phyloP scores from a whole-genome alignment of 2,113 vertebrate genomes.

The Elephas maximus region DNA sequence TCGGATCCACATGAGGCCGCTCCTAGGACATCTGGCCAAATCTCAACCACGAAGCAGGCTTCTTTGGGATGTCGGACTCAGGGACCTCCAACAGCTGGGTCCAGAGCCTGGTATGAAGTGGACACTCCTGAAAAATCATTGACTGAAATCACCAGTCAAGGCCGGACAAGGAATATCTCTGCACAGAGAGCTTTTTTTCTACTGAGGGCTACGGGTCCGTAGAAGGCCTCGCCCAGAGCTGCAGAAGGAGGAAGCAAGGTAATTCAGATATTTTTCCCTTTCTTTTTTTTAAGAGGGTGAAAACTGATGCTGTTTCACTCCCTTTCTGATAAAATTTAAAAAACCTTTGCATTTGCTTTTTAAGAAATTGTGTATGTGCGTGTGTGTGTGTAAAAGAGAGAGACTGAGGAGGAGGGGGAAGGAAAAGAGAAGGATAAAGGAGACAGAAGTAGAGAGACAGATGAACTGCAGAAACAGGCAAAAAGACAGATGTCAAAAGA shows the following conservation, averaged over 20 bases:
- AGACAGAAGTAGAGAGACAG: background rate
- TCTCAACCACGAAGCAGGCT: rapidly evolving
- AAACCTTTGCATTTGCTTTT: background rate
- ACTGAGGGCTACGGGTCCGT: background rate
- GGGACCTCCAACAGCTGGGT: background rate
- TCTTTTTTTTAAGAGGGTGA: background rate
- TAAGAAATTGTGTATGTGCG: background rate
- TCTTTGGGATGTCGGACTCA: background rate
- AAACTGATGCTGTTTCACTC: background rate
- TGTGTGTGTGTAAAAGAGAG: background rate
- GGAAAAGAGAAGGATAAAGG: background rate
- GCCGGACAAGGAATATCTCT: background rate
- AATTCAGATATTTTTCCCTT: background rate
- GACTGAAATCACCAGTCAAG: background rate
- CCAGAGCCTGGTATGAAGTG: background rate
- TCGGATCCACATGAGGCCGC: background rate
- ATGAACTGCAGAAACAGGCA: background rate
- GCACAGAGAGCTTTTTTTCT: background rate
- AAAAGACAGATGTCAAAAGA: slow-evolving; percentile 34
- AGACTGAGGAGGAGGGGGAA: background rate
- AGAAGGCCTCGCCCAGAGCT: background rate
- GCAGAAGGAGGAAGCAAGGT: background rate
- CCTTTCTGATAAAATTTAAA: slow-evolving; percentile 36
- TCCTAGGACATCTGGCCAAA: background rate
- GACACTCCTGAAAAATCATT: background rate